Evolutionary conservation across 2,113 vertebrate species (phyloP), one percentile per base, ranked within the genome.

Genomic region (Oreochromis niloticus): DNA sequence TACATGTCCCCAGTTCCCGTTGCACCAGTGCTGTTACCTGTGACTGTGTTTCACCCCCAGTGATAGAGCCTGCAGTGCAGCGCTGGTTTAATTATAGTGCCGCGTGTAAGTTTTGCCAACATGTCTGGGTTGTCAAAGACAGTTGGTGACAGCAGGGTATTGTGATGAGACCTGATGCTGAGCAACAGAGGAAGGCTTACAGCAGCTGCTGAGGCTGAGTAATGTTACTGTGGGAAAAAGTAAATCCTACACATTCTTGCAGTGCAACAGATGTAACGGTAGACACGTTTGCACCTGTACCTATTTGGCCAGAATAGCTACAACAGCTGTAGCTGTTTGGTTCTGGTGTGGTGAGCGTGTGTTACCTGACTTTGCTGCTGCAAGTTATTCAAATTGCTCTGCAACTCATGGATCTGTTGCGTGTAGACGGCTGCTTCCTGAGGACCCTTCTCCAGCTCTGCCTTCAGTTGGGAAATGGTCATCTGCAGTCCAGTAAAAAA

Each of bases 401-500:
- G 97, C 83, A 98, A 96, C 92, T 98, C 96, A 34, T 99, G 97
- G 91, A 98, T 95, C 93, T 99, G 97, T 85, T 99, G 97, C 1
- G 97, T 97, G 91, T 98, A 99, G 9, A 99, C 97, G 12, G 98
- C 98, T 89, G 97, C 97, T 86, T 99, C 98, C 92, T 99, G 98
- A 32, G 98, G 98, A 39, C 98, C 98, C 92, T 99, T 99, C 85
- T 98, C 97, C 94, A 99, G 97, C 93, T 99, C 98, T 63, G 96
- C 97, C 94, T 94, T 98, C 85, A 99, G 94, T 10, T 99, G 97
- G 34, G 91, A 96, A 92, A 99, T 96, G 39, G 97, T 98, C 78
- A 94, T 95, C 99, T 99, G 91, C 27, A 91, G 80, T 5, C 32
- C 14, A 79, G 80, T 1, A 90, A 43, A 84, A 34, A 24, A 0